Conservation (phyloP, 2,888 invertebrate species). For the Geophilus truncorum region DNA sequence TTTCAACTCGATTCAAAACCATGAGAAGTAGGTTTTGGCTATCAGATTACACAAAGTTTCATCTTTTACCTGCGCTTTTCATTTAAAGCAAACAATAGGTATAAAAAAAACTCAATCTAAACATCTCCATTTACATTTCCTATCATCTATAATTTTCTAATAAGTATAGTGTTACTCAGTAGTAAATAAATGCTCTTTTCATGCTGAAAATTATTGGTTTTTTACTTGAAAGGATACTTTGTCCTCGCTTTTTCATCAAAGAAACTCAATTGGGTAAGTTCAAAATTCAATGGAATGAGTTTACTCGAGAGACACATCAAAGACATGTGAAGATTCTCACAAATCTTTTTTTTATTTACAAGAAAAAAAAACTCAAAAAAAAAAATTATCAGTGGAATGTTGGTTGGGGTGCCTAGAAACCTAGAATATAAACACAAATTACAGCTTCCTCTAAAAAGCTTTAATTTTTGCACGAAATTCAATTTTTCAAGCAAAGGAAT, state of each 20-base stretch:
- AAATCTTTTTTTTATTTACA: not conserved
- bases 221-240: not conserved
- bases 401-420: not conserved
- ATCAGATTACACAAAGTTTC: not conserved
- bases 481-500: not conserved
- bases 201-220: not conserved
- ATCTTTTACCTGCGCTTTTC: not conserved
- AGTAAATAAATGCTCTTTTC: not conserved
- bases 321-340: not conserved
- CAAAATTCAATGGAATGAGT: too few species aligned
- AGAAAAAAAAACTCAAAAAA: not conserved
- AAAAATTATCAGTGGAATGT: not conserved
- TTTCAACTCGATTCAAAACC: not conserved
- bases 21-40: constrained; percentile 17
- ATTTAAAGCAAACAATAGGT: constrained; percentile 14
- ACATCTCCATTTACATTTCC: not conserved
- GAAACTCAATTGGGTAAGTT: too few species aligned
- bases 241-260: too few species aligned
- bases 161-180: not conserved
- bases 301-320: too few species aligned
- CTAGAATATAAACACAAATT: not conserved
- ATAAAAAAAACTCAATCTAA: not conserved
- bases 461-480: not conserved
- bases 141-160: not conserved
- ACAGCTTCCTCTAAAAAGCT: not conserved